Evolutionary conservation across 2,888 invertebrate species (phyloP), one percentile per base, ranked within the genome.

Genomic region (Prenolepis imparis): DNA sequence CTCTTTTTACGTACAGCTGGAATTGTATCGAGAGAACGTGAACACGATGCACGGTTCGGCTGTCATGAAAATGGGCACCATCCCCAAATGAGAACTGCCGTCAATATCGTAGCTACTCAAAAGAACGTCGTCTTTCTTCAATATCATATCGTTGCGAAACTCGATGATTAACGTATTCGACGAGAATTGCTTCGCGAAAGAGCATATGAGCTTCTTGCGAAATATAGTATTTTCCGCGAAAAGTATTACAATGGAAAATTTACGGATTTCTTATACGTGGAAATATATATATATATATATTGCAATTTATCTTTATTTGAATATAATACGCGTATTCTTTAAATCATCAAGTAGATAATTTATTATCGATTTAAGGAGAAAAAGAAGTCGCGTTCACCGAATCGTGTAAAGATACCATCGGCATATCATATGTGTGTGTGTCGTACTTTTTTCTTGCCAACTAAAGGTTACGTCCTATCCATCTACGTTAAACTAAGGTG

Each of bases 381-480:
- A 32, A 32, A 28, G 52, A 3, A 48, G 32, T 4, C n/a, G 12
- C 36, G 39, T 3, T 75, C n/a, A 39, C 32, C 11, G 5, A 52
- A 55, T 41, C 41, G 67, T 67, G 18, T 41, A 48, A 52, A n/a
- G n/a, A 52, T 52, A 52, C 52, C 52, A 52, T 52, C 52, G 8
- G 48, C n/a, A 8, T 36, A 63, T 5, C 12, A 32, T 24, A 44
- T 57, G 64, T 18, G 52, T 73, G 70, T 63, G 63, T 64, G 67
- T 80, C 64, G 11, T 48, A 32, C 55, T 70, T 41, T 73, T 36
- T 61, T 28, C n/a, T 48, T 52, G 61, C 84, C 84, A 73, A 77
- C 80, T 84, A 86, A 84, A 88, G 88, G 87, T 89, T 85, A 86
- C 88, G 88, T 91, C 82, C 83, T 80, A 88, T 84, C 66, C 80